Evolutionary conservation across 2,888 invertebrate species (phyloP).

Genomic region (Cryptosula pallasiana): DNA sequence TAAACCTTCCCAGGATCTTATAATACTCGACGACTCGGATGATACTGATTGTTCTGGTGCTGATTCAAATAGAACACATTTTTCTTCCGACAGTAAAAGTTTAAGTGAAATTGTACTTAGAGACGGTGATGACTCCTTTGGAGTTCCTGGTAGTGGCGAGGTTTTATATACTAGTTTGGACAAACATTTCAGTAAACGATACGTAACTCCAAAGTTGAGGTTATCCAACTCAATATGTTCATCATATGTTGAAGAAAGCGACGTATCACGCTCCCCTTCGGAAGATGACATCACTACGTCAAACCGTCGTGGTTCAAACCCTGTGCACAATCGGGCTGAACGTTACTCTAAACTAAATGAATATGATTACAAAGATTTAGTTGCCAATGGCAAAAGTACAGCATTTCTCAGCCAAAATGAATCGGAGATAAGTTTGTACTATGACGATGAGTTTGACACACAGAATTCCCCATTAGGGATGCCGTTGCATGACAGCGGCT

Average conservation of each 20-base stretch:
- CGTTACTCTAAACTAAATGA: neutral
- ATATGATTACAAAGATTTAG: neutral
- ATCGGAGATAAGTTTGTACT: neutral
- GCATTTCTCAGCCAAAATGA: constrained; percentile 15
- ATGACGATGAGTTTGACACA: constrained; percentile 19
- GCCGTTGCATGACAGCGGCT: neutral
- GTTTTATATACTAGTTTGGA: neutral
- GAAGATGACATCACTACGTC: neutral
- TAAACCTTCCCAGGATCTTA: neutral
- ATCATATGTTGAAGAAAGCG: constrained; percentile 9
- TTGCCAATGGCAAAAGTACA: constrained; percentile 17
- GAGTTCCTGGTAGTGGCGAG: neutral
- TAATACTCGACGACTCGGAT: constrained; percentile 11
- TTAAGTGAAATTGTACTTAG: constrained; percentile 18
- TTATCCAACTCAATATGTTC: neutral
- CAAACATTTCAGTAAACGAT: neutral
- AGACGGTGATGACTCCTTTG: neutral
- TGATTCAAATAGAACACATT: neutral
- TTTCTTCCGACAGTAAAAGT: neutral
- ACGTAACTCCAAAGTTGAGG: neutral
- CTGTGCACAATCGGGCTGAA: neutral
- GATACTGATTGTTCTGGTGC: neutral
- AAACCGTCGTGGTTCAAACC: neutral
- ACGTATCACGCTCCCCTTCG: neutral
- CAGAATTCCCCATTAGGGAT: neutral